Conservation (phyloP, 1,140 invertebrate genomes). For the silkworm (Bombyx mori) region ASM3026992v2 NC_085107.1:3814501-3815000, state of each 20-base stretch:
- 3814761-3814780: conserved; percentile 15
- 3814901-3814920: no score
- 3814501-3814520: no score
- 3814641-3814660: conserved; percentile 8
- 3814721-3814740: conserved; percentile 31
- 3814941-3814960: no score
- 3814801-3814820: conserved; percentile 24
- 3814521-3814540: no score
- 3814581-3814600: background rate
- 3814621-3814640: background rate
- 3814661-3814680: conserved; percentile 26
- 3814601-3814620: background rate
- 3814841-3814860: background rate
- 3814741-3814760: conserved; percentile 27
- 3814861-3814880: no score
- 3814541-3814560: no score
- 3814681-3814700: conserved; percentile 33
- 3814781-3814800: conserved; percentile 33
- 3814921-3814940: no score
- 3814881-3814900: no score
- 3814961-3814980: no score
- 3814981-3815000: no score
- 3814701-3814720: conserved; percentile 30
- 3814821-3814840: conserved; percentile 41
- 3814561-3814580: no score